Conservation (phyloP, 2,113 vertebrate genomes). For the Gallinago undulata region DNA sequence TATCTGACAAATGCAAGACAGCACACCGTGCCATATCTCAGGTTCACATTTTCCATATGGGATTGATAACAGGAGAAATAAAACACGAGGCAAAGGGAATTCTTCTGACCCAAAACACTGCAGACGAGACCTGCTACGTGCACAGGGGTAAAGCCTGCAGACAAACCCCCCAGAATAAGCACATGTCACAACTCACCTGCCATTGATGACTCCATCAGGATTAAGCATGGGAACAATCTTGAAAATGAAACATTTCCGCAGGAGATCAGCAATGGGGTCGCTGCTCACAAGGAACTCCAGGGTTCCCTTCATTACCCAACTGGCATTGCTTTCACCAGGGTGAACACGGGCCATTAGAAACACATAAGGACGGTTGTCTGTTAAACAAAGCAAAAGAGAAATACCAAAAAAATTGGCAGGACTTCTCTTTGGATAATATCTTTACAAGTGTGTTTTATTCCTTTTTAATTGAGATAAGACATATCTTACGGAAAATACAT, state of each 20-base stretch:
- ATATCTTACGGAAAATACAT: background rate
- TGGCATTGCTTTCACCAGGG: conserved; percentile 92
- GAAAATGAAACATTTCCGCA: conserved; percentile 91
- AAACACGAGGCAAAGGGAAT: accelerated
- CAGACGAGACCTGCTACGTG: background rate
- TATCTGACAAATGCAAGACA: background rate
- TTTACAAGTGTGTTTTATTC: background rate
- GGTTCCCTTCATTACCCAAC: conserved; percentile 95
- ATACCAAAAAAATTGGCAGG: background rate
- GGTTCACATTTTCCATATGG: background rate
- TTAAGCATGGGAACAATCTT: conserved; percentile 95
- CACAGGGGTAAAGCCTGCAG: background rate
- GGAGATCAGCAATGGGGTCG: conserved; percentile 82
- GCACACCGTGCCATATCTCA: background rate
- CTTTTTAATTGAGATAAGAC: background rate
- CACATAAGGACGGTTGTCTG: conserved; percentile 84
- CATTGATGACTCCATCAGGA: conserved; percentile 93
- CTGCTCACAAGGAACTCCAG: conserved; percentile 88
- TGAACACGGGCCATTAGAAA: conserved; percentile 88
- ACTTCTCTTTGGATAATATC: background rate
- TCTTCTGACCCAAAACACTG: background rate
- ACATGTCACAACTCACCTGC: conserved; percentile 80
- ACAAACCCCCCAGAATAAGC: background rate
- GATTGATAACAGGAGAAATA: background rate
- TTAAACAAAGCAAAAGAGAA: background rate